Conservation (phyloP, 2,888 invertebrate species). For the Pollenia labialis region DNA sequence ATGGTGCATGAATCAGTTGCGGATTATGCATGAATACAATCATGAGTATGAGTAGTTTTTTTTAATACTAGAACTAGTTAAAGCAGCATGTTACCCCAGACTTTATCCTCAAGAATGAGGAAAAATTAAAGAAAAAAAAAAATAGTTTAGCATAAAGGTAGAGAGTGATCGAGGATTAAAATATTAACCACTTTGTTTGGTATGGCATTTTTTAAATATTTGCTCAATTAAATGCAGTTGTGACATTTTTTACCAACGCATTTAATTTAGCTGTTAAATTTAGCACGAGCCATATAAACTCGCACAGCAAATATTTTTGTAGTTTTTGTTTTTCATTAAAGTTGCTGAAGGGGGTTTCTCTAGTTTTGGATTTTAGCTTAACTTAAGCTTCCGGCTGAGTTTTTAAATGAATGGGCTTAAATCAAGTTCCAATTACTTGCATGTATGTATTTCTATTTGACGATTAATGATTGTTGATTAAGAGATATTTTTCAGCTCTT, state of each 20-base stretch:
- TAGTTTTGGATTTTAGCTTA: constrained; percentile 7
- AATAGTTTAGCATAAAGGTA: constrained; percentile 13
- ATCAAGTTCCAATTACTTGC: constrained; percentile 50
- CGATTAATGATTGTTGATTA: constrained; percentile 69
- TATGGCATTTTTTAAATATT: constrained; percentile 46
- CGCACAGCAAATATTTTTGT: constrained; percentile 6
- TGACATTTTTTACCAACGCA: constrained; percentile 69
- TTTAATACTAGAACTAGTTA: constrained; percentile 36
- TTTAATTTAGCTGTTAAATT: constrained; percentile 45
- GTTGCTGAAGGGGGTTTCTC: constrained; percentile 20
- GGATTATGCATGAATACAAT: constrained; percentile 71
- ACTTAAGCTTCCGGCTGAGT: constrained; percentile 52
- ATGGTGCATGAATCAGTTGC: constrained; percentile 75
- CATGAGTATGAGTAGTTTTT: constrained; percentile 40
- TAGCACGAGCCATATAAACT: constrained; percentile 55
- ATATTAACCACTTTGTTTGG: constrained; percentile 41
- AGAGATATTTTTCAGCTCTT: constrained; percentile 44
- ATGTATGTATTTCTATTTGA: constrained; percentile 32
- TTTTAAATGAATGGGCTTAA: constrained; percentile 52
- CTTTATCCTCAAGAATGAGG: background rate
- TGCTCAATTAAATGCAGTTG: constrained; percentile 67
- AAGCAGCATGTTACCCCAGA: constrained; percentile 53
- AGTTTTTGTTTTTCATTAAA: background rate
- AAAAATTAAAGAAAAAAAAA: background rate
- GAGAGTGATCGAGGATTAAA: constrained; percentile 48